Percentiles rank a stretch among this genome's conserved stretches.
Conservation (phyloP, 1,140 invertebrate genomes). For the Atta cephalotes region DNA sequence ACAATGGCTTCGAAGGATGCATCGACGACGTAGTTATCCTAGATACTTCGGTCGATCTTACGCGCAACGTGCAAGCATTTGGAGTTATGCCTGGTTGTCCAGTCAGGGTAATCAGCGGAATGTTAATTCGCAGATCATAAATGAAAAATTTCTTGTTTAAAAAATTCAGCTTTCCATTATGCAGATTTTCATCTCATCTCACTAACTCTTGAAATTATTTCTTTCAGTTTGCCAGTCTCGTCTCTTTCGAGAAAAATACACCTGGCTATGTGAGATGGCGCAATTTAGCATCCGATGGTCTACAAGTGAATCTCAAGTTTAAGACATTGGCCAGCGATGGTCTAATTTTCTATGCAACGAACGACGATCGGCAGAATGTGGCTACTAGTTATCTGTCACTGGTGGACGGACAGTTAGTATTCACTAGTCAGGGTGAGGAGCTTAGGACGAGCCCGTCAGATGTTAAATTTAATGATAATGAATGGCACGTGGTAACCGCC, state of each 20-base stretch:
- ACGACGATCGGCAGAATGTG: conserved; percentile 86
- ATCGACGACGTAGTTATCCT: conserved; percentile 94
- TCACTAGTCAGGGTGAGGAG: conserved; percentile 90
- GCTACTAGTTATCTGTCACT: conserved; percentile 90
- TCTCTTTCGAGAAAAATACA: conserved; percentile 87
- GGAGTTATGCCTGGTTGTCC: conserved; percentile 95
- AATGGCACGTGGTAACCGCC: conserved; percentile 97
- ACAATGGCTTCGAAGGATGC: conserved; percentile 96
- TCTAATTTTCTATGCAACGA: conserved; percentile 91
- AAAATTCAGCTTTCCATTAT: background rate
- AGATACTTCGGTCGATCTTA: conserved; percentile 92
- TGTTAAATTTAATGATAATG: conserved; percentile 93
- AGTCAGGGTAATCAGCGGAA: conserved; percentile 87
- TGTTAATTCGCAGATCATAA: conserved; percentile 6
- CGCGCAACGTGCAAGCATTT: conserved; percentile 91
- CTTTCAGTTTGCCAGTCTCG: conserved; percentile 87
- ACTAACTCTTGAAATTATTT: conserved; percentile 2
- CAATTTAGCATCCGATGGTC: conserved; percentile 87
- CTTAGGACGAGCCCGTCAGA: conserved; percentile 87
- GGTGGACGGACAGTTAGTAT: conserved; percentile 89
- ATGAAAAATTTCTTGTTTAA: background rate
- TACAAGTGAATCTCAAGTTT: conserved; percentile 95
- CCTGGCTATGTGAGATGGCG: conserved; percentile 89
- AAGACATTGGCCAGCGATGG: conserved; percentile 93
- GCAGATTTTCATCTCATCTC: background rate